Conservation (phyloP, 2,797 vertebrate genomes). For the Acestrorhynchus altus region DNA sequence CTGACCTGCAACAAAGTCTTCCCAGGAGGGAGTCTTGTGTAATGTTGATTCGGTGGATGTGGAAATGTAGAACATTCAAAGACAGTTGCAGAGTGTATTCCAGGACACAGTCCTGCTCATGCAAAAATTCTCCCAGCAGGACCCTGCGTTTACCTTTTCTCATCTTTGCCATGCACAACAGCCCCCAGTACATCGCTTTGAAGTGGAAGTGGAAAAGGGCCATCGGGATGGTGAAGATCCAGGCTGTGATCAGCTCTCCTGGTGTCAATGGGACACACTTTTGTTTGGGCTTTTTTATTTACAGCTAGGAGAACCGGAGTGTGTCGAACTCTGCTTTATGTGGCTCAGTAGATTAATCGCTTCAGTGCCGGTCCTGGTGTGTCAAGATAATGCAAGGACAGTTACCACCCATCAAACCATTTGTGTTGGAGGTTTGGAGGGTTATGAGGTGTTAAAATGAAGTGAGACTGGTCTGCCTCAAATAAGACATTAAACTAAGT, state of each 20-base stretch:
- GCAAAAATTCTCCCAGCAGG: conserved; percentile 23
- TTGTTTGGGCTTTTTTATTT: background rate
- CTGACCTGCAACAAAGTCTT: conserved; percentile 4
- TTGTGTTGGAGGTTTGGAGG: background rate
- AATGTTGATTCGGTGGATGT: conserved; percentile 6
- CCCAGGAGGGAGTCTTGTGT: background rate
- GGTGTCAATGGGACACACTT: background rate
- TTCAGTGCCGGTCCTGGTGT: background rate
- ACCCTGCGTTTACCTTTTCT: conserved; percentile 4
- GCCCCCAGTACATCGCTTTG: background rate
- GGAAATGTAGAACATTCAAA: conserved; percentile 17
- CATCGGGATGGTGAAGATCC: background rate
- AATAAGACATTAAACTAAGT: background rate
- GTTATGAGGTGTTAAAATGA: conserved; percentile 25
- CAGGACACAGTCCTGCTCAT: background rate
- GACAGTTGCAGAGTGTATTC: background rate
- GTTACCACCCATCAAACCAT: conserved; percentile 4
- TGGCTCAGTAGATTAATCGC: conserved; percentile 1
- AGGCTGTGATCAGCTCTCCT: background rate
- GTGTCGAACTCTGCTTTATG: background rate
- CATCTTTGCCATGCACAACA: background rate
- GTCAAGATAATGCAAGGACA: conserved; percentile 3
- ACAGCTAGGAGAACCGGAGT: background rate
- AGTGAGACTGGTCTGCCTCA: background rate
- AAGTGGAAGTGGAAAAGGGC: background rate